These are phyloP conservation scores for Diadegma fenestrale DNA, from an alignment of 2,888 invertebrate species.

Conservation along the genomic window DNA sequence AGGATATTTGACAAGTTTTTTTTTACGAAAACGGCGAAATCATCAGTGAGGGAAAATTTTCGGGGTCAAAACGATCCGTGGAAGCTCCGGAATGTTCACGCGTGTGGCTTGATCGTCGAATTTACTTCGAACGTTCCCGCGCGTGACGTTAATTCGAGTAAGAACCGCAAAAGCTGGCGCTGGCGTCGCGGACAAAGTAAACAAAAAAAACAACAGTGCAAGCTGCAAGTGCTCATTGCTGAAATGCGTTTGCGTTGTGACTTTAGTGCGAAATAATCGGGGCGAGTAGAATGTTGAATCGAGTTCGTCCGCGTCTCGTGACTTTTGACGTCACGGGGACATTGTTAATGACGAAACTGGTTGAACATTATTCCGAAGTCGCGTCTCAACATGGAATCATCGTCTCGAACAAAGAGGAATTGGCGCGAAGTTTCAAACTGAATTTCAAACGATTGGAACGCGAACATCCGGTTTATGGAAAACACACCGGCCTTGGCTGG, in stretches of 20 bases:
- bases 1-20: too few species aligned
- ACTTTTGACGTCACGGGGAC: constrained; percentile 97
- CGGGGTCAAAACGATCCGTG: too few species aligned
- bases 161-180: neutral
- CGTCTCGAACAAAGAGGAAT: constrained; percentile 86
- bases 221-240: too few species aligned
- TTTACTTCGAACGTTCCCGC: neutral
- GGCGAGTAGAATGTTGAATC: constrained; percentile 37
- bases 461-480: constrained; percentile 93
- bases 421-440: constrained; percentile 88
- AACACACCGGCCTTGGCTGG: constrained; percentile 89
- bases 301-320: constrained; percentile 87
- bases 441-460: constrained; percentile 89
- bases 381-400: constrained; percentile 90
- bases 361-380: constrained; percentile 89
- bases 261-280: neutral
- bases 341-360: constrained; percentile 86
- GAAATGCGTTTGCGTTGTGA: neutral
- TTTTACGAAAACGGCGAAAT: too few species aligned
- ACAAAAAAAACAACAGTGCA: too few species aligned
- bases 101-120: neutral
- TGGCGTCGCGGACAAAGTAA: neutral
- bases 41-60: too few species aligned
- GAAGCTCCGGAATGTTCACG: too few species aligned
- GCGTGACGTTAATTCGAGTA: neutral